Conservation (phyloP, 2,888 invertebrate species). For the Molorchus minor region DNA sequence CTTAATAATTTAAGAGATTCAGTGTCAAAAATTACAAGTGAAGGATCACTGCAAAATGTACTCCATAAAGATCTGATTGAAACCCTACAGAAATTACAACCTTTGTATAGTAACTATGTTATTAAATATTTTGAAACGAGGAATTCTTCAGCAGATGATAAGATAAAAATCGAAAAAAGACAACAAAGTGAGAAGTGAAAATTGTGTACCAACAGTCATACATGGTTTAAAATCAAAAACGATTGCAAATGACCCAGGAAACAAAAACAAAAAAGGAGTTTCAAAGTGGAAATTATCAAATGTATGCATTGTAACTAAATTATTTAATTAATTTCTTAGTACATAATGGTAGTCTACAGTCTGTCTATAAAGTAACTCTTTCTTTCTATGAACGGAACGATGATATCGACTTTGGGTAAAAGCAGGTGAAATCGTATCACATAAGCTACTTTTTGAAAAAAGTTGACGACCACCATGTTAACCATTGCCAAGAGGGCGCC, state of each 20-base stretch:
- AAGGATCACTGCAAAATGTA: conserved; percentile 59
- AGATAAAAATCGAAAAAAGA: conserved; percentile 2
- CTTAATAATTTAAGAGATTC: conserved; percentile 62
- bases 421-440: too few species aligned
- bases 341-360: too few species aligned
- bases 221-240: conserved; percentile 58
- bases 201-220: conserved; percentile 57
- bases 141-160: conserved; percentile 4
- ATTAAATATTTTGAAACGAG: conserved; percentile 46
- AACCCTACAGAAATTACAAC: conserved; percentile 61
- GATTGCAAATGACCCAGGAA: conserved; percentile 45
- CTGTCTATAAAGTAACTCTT: too few species aligned
- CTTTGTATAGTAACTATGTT: conserved; percentile 49
- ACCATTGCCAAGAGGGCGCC: too few species aligned
- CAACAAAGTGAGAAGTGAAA: not conserved
- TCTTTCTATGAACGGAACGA: too few species aligned
- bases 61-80: conserved; percentile 64
- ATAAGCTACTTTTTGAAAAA: too few species aligned
- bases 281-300: conserved; percentile 62
- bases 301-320: not conserved
- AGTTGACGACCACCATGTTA: too few species aligned
- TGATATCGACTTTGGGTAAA: too few species aligned
- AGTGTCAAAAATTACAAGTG: conserved; percentile 59
- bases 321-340: too few species aligned
- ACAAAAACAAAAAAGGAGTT: conserved; percentile 44